Evolutionary conservation across 1,140 invertebrate genomes (phyloP).

Genomic region (Gryon sp.): DNA sequence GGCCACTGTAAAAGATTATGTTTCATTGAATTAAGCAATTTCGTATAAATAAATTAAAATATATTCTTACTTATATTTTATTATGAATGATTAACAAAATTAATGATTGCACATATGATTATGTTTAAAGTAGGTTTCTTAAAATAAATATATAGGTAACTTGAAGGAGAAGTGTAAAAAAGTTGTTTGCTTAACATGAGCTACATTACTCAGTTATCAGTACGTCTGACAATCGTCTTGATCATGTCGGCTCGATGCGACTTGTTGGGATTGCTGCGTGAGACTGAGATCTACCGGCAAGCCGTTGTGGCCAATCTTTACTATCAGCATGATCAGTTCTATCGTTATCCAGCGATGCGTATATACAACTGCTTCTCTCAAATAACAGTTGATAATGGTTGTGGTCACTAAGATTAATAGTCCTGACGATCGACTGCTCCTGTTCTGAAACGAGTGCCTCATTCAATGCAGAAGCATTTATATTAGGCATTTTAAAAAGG

Average conservation of each 20-base stretch:
- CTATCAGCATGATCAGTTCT: slow-evolving; percentile 70
- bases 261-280: slow-evolving; percentile 12
- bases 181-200: slow-evolving; percentile 10
- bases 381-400: slow-evolving; percentile 70
- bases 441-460: slow-evolving; percentile 66
- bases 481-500: too few relatives aligned
- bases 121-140: too few relatives aligned
- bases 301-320: slow-evolving; percentile 66
- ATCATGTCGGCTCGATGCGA: slow-evolving; percentile 14
- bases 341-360: slow-evolving; percentile 53
- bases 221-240: slow-evolving; percentile 23
- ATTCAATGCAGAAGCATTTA: slow-evolving; percentile 9
- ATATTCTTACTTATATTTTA: too few relatives aligned
- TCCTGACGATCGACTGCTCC: slow-evolving; percentile 68
- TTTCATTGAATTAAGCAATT: too few relatives aligned
- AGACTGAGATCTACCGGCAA: slow-evolving; percentile 52
- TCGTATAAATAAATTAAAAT: too few relatives aligned
- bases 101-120: too few relatives aligned
- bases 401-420: slow-evolving; percentile 71
- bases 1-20: slow-evolving; percentile 36
- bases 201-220: slow-evolving; percentile 20
- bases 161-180: slow-evolving; percentile 3
- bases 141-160: not conserved
- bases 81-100: too few relatives aligned
- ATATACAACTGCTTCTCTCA: slow-evolving; percentile 53